Base-by-base conservation (phyloP, 2,888 invertebrate species). In the Dryocosmus kuriphilus region DNA sequence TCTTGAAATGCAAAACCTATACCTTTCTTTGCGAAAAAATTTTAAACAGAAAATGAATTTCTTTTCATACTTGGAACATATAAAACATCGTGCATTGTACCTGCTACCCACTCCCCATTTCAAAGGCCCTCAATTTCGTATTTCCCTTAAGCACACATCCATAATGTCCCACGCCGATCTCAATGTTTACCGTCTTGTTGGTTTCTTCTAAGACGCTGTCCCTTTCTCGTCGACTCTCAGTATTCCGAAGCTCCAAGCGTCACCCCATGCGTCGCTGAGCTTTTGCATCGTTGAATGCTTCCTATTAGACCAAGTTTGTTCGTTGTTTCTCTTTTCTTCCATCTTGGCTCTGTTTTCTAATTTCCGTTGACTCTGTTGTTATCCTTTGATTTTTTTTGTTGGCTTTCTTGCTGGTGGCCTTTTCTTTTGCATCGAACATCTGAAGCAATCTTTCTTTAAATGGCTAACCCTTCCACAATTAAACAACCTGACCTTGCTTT, bases 241-340 rank as follows among this genome's bases (percentile, higher is more conserved):
- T 85, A 81, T 32, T 84, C 79, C 0, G 79, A 81, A 22, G 84
- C 86, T 9, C 84, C 84, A 84, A 85, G 61, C 86, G n/a, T 80
- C 24, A 78, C 71, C 61, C 81, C 1, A 57, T 62, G 7, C 78
- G 16, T 73, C 41, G 27, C 16, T 22, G 24, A 4, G 0, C 22
- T 7, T 30, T 1, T 62, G 38, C 30, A 19, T 22, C 22, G 16
- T n/a, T 80, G 19, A 11, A 73, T 63, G 80, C 80, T 62, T 14
- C 75, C 75, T 1, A 85, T 51, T 0, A 85, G 41, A 2, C 78
- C 82, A n/a, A 80, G 63, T 16, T 82, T 79, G 5, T 75, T 75
- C 3, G 62, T 24, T 24, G 62, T 62, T 22, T 62, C 8, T 32
- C 27, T 24, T 62, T 62, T 24, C 19, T 24, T 24, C 27, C 11